These are phyloP conservation scores for Tribolium madens DNA, from an alignment of 1,140 invertebrate genomes.

Conservation along the genomic window DNA sequence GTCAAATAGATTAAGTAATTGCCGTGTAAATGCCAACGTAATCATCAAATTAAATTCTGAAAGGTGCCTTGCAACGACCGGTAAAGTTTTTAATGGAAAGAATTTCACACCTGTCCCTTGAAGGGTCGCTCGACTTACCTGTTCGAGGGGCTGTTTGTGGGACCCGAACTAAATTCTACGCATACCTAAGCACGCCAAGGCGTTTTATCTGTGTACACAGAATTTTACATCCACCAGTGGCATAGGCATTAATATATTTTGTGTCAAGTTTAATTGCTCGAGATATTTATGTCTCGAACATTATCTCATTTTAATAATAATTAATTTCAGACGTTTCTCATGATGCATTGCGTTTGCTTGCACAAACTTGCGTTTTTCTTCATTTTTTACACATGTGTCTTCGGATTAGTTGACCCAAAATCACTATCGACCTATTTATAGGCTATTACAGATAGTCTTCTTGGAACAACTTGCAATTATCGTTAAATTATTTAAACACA, in stretches of 20 bases:
- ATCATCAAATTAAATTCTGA: conserved; percentile 18
- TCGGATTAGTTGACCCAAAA: not conserved
- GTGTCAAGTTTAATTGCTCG: conserved; percentile 33
- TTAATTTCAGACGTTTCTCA: conserved; percentile 21
- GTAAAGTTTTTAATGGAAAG: not conserved
- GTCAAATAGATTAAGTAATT: conserved; percentile 24
- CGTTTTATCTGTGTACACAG: conserved; percentile 5
- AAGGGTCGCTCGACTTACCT: conserved; percentile 12
- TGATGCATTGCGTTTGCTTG: conserved; percentile 14
- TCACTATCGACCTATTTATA: not conserved
- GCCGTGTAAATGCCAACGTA: conserved; percentile 8
- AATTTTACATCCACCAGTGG: not conserved
- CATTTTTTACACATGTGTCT: not conserved
- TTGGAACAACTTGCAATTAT: conserved; percentile 10
- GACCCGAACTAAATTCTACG: conserved; percentile 26
- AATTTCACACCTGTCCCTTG: conserved; percentile 32
- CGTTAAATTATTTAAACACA: conserved; percentile 18
- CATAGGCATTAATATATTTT: conserved; percentile 24
- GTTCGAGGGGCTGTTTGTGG: not conserved
- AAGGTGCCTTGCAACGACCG: not conserved
- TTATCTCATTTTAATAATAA: conserved; percentile 38
- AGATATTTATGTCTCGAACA: conserved; percentile 22
- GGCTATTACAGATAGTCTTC: conserved; percentile 2
- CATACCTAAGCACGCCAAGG: not conserved
- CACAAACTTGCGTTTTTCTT: not conserved